phyloP scores from a whole-genome alignment of 2,797 vertebrate species.

The Etheostoma nigrum region DNA sequence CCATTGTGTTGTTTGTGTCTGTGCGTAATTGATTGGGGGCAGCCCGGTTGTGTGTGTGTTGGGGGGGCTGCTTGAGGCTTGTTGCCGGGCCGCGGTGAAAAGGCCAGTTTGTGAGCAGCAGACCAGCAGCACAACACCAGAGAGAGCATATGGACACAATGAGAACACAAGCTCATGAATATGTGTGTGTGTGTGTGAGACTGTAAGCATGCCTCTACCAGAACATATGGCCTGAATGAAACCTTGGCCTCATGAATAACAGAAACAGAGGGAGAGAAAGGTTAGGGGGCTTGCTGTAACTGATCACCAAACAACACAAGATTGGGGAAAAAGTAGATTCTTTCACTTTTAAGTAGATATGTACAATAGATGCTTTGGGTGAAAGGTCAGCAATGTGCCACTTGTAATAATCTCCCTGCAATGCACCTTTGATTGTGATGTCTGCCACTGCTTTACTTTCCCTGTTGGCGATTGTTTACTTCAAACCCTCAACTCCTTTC shows the following conservation, averaged over 20 bases:
- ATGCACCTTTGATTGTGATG: conserved; percentile 24
- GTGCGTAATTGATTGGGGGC: conserved; percentile 77
- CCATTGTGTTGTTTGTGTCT: conserved; percentile 62
- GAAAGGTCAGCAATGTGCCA: conserved; percentile 35
- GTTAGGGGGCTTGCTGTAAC: conserved; percentile 28
- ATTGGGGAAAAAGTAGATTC: not conserved
- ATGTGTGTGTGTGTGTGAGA: conserved; percentile 63
- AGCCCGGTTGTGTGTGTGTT: conserved; percentile 51
- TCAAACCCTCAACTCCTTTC: conserved; percentile 42
- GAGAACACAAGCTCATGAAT: conserved; percentile 89
- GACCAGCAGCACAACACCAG: conserved; percentile 87
- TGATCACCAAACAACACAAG: conserved; percentile 5
- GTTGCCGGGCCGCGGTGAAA: conserved; percentile 79
- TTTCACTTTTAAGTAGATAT: not conserved
- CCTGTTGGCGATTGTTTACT: conserved; percentile 50
- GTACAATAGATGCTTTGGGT: conserved; percentile 1
- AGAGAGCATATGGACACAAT: conserved; percentile 90
- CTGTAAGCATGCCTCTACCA: conserved; percentile 70
- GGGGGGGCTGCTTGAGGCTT: conserved; percentile 55
- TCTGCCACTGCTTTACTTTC: conserved; percentile 35
- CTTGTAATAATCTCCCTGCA: conserved; percentile 6
- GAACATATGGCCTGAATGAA: conserved; percentile 82
- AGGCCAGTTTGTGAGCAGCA: conserved; percentile 87
- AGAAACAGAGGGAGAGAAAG: conserved; percentile 51
- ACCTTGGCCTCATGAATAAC: conserved; percentile 70